Evolutionary conservation across 2,797 vertebrate species (phyloP).

Genomic region (Poecilia gillii): DNA sequence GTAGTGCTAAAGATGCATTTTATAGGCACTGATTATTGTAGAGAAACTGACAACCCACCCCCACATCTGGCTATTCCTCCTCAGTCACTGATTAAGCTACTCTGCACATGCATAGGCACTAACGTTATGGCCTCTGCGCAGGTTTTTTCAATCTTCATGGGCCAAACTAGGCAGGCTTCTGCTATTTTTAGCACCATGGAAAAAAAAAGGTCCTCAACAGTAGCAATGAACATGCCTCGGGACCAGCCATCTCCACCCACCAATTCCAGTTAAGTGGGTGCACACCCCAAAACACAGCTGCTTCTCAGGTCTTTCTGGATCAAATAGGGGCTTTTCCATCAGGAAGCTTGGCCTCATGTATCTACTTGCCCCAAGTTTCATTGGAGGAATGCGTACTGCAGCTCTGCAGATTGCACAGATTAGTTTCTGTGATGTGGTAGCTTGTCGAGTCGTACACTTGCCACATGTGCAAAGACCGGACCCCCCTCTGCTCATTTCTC

Average conservation of each 20-base stretch:
- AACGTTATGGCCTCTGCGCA: not conserved
- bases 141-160: slow-evolving; percentile 57
- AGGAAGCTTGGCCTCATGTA: slow-evolving; percentile 2
- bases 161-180: slow-evolving; percentile 34
- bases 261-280: not conserved
- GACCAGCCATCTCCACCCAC: slow-evolving; percentile 35
- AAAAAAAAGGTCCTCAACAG: slow-evolving; percentile 32
- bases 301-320: slow-evolving; percentile 16
- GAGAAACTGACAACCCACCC: not conserved
- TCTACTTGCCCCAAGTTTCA: slow-evolving; percentile 18
- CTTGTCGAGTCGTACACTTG: slow-evolving; percentile 27
- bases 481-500: no score
- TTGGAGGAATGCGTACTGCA: slow-evolving; percentile 10
- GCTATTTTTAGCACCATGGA: slow-evolving; percentile 67
- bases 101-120: slow-evolving; percentile 12
- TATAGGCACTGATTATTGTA: not conserved
- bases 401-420: slow-evolving; percentile 45
- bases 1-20: not conserved
- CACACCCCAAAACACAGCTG: not conserved
- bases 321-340: slow-evolving; percentile 25
- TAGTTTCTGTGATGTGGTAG: slow-evolving; percentile 32
- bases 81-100: slow-evolving; percentile 9
- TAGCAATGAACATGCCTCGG: slow-evolving; percentile 19
- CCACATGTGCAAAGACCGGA: slow-evolving; percentile 23
- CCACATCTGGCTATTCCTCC: slow-evolving; percentile 6